phyloP scores from a whole-genome alignment of 2,113 vertebrate genomes.

The Meles meles region DNA sequence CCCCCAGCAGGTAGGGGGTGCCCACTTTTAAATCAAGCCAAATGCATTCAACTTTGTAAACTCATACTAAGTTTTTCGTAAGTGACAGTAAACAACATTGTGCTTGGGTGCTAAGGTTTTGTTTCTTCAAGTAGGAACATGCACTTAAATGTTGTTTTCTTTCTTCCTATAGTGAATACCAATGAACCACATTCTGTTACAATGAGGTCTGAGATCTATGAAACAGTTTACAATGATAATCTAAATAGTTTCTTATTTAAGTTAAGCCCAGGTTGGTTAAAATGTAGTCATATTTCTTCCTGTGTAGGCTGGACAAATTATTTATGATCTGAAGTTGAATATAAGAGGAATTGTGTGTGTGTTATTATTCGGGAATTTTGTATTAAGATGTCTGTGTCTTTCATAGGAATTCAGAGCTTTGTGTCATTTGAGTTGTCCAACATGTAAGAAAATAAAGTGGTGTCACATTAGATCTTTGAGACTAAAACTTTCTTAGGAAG shows the following conservation, averaged over 20 bases:
- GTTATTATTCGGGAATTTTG: background rate
- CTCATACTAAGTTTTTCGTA: background rate
- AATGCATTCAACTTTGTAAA: slow-evolving; percentile 11
- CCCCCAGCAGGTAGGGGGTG: background rate
- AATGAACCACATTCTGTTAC: background rate
- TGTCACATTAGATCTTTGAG: background rate
- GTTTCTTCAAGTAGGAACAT: background rate
- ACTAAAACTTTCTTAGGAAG: background rate
- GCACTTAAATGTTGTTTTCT: background rate
- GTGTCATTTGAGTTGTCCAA: background rate
- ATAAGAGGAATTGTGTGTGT: background rate
- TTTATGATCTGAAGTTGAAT: background rate
- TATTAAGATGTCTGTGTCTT: background rate
- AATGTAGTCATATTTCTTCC: background rate
- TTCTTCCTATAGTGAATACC: background rate
- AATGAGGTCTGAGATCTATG: background rate
- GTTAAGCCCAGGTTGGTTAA: background rate
- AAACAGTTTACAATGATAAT: background rate
- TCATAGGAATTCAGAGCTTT: background rate
- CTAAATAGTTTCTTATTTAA: background rate
- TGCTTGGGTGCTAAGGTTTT: background rate
- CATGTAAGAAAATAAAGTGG: background rate
- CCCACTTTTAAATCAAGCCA: background rate
- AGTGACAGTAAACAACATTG: background rate
- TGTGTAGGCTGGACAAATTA: background rate